Base-by-base conservation (phyloP, 2,888 invertebrate genomes). In the Apamea anceps region DNA sequence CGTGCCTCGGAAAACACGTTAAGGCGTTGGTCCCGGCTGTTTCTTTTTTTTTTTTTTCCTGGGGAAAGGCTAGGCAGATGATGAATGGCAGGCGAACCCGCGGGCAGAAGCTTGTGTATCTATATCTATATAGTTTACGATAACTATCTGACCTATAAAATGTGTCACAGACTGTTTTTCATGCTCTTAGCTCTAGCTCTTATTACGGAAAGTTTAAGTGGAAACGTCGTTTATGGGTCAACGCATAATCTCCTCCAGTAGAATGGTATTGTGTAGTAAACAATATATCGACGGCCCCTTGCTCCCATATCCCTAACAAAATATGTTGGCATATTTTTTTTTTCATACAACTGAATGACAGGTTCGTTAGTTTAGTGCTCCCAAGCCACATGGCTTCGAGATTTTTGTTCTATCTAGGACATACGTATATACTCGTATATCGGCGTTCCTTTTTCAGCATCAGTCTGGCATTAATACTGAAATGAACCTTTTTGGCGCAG, bases 111-210 rank as follows among this genome's bases (percentile, higher is more conserved):
- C 51, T 51, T 15, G 15, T 18, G 51, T 18, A 18, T 51, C 51
- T 5, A 18, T 51, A 51, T 45, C 45, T 48, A n/a, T n/a, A n/a
- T 54, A 57, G 21, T 57, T 57, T 45, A 25, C n/a, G 54, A 72
- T 37, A 71, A 10, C 51, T 12, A 54, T 76, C 57, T 81, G 57
- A 81, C 81, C 80, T 81, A 81, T 70, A 81, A 81, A 75, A 67
- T 32, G 42, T 54, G 42, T 32, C 12, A 48, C 37, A 77, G 37
- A 25, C 18, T 4, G 28, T n/a, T 45, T 54, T 70, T 32, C 51
- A n/a, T 57, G 68, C 54, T 65, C 37, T 70, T 71, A 66, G 60
- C 25, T 25, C n/a, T 25, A 25, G 4, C 25, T 10, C 25, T n/a
- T n/a, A 25, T 57, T 45, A 81, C 51, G 75, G 42, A 60, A 51